These are phyloP conservation scores for Podabrus alpinus DNA, from an alignment of 2,888 invertebrate species.

Conservation along the genomic window DNA sequence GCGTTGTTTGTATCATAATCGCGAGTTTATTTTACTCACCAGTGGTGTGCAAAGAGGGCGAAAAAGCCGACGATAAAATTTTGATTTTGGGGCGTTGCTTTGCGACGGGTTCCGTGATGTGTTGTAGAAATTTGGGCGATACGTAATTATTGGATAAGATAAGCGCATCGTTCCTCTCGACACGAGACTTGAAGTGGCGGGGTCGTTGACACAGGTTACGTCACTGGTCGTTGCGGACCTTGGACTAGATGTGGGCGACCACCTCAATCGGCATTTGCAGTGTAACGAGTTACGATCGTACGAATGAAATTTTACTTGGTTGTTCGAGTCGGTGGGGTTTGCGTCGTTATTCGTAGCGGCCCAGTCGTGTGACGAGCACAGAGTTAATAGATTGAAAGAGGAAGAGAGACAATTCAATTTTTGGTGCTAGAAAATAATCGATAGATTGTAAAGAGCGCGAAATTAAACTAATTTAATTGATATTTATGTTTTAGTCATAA, in stretches of 20 bases:
- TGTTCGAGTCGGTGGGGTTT: background rate
- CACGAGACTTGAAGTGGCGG: background rate
- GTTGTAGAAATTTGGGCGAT: background rate
- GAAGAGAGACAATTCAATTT: background rate
- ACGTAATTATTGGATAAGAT: background rate
- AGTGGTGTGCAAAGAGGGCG: background rate
- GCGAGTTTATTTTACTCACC: background rate
- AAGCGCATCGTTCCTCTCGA: background rate
- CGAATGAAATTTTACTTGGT: background rate
- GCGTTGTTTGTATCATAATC: background rate
- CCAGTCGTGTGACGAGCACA: background rate
- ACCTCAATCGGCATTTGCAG: conserved; percentile 29
- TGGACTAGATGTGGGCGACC: conserved; percentile 25
- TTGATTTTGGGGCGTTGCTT: background rate
- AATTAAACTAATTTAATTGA: background rate
- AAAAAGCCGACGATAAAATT: background rate
- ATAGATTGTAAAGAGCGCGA: conserved; percentile 3
- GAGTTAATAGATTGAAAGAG: background rate
- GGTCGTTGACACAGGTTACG: background rate
- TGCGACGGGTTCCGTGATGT: background rate
- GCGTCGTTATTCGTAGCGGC: background rate
- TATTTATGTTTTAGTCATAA: background rate
- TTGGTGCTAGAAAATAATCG: background rate
- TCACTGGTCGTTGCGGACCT: conserved; percentile 16
- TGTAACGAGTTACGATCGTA: conserved; percentile 16